Percentiles rank a stretch among this genome's conserved stretches.
Evolutionary conservation across 2,113 vertebrate species (phyloP).

Genomic region (Micromys minutus): DNA sequence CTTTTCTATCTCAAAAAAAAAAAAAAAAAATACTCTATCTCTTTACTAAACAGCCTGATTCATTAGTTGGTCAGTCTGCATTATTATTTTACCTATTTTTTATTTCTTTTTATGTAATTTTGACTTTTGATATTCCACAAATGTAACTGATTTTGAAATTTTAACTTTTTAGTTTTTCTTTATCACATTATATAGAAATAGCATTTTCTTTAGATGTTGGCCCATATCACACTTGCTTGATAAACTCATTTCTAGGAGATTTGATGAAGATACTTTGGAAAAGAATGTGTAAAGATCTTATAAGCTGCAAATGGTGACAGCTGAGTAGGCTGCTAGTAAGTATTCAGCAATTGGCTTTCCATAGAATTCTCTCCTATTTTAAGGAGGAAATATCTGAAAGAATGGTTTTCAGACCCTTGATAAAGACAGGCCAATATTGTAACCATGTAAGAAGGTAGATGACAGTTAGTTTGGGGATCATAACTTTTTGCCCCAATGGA

Average conservation of each 20-base stretch:
- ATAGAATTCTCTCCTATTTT: background rate
- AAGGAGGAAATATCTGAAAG: background rate
- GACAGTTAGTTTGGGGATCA: accelerated
- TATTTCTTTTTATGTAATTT: background rate
- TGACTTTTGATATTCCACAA: background rate
- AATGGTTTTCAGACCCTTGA: background rate
- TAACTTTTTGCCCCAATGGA: too few species aligned
- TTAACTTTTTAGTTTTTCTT: background rate
- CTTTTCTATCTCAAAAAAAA: background rate
- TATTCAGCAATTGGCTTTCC: background rate
- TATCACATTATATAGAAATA: background rate
- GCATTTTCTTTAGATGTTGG: background rate
- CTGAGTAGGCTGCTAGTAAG: background rate
- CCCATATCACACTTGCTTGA: background rate
- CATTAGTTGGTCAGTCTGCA: background rate
- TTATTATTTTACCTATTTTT: background rate
- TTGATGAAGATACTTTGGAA: background rate
- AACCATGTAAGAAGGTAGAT: background rate
- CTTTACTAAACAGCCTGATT: background rate
- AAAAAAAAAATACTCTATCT: background rate
- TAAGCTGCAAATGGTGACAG: background rate
- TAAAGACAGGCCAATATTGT: background rate
- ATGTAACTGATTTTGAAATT: background rate
- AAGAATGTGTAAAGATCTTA: background rate
- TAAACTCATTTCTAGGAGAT: background rate